Conservation (phyloP, 1,140 invertebrate species). For the Heterodera schachtii region DNA sequence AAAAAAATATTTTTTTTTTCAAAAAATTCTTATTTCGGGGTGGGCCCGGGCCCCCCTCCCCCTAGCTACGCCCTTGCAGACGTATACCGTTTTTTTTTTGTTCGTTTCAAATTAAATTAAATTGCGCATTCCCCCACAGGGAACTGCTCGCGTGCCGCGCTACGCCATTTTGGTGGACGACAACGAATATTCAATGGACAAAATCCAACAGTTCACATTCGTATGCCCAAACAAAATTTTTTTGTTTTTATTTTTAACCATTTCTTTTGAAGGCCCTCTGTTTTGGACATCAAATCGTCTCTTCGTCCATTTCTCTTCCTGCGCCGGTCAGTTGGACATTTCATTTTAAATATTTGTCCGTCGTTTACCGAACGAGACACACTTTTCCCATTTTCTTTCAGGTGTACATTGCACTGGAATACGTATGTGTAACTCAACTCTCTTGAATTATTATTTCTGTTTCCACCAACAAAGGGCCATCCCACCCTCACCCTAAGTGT, state of each 20-base stretch:
- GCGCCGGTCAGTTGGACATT: constrained; percentile 15
- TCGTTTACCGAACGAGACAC: no score
- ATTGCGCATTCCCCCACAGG: background rate
- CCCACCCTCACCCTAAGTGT: no score
- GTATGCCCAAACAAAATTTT: background rate
- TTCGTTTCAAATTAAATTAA: no score
- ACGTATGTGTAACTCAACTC: constrained; percentile 25
- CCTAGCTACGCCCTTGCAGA: no score
- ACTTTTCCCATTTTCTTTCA: background rate
- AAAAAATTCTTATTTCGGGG: no score
- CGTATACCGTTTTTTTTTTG: no score
- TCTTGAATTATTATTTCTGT: no score
- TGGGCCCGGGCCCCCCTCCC: no score
- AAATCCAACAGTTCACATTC: constrained; percentile 16
- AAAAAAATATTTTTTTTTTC: no score
- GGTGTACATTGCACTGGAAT: constrained; percentile 38
- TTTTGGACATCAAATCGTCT: constrained; percentile 46
- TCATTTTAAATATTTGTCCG: background rate
- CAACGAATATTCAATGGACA: constrained; percentile 23
- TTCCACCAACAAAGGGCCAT: no score
- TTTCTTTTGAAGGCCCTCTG: constrained; percentile 13
- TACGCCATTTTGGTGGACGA: constrained; percentile 29
- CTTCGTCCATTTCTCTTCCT: constrained; percentile 37
- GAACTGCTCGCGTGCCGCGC: constrained; percentile 23
- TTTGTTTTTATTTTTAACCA: no score